phyloP scores from a whole-genome alignment of 1,140 invertebrate species.

The Pseudomyrmex dendroicus region DNA sequence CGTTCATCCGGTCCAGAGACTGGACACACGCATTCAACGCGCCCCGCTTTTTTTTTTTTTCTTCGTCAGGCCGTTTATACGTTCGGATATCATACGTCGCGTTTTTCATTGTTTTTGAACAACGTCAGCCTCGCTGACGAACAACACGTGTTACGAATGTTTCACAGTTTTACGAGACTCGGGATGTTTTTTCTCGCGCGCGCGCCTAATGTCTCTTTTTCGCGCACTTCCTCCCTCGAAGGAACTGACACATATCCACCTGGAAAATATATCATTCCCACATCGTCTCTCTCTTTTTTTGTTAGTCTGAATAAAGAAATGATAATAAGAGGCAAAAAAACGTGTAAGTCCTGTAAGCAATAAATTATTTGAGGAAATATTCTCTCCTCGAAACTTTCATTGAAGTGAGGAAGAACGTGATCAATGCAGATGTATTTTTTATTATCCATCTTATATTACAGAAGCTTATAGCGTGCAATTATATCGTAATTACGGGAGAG shows the following conservation, averaged over 20 bases:
- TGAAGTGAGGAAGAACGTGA: background rate
- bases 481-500: background rate
- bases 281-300: background rate
- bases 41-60: background rate
- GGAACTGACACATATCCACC: background rate
- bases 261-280: background rate
- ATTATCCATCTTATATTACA: no score
- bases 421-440: no score
- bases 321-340: background rate
- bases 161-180: slow-evolving; percentile 44
- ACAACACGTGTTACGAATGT: slow-evolving; percentile 38
- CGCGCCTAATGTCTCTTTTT: slow-evolving; percentile 30
- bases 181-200: slow-evolving; percentile 31
- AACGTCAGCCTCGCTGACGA: slow-evolving; percentile 4
- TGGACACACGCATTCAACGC: slow-evolving; percentile 30
- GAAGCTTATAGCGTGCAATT: background rate
- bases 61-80: slow-evolving; percentile 9
- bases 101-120: slow-evolving; percentile 57
- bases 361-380: no score
- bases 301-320: background rate
- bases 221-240: background rate
- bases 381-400: background rate
- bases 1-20: slow-evolving; percentile 19
- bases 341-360: no score
- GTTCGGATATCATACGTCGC: slow-evolving; percentile 38